phyloP scores from a whole-genome alignment of 2,888 invertebrate genomes.

The Limulus polyphemus region DNA sequence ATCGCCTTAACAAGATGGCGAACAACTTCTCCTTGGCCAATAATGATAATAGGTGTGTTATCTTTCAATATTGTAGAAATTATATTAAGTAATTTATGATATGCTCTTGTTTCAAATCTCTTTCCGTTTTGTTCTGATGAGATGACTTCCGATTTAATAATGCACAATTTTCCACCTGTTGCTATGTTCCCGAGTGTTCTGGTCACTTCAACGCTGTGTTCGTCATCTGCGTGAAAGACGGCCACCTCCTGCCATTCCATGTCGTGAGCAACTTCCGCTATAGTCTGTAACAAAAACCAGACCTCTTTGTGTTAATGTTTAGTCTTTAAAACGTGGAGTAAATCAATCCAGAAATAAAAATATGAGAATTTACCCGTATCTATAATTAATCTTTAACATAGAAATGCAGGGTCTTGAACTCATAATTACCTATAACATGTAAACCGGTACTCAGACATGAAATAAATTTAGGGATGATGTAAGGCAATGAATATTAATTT shows the following conservation, averaged over 20 bases:
- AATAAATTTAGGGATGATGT: no score
- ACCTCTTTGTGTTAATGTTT: no score
- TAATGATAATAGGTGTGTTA: not conserved
- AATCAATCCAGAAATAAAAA: no score
- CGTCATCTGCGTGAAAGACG: not conserved
- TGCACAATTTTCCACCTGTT: not conserved
- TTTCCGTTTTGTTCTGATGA: not conserved
- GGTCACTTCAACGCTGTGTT: not conserved
- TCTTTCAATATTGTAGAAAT: not conserved
- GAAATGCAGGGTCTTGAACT: no score
- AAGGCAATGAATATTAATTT: no score
- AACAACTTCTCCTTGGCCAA: not conserved
- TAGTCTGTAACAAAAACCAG: not conserved
- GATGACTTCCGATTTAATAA: not conserved
- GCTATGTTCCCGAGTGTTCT: not conserved
- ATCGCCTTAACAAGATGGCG: slow-evolving; percentile 5
- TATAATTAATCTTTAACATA: no score
- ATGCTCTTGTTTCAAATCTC: not conserved
- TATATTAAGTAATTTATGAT: not conserved
- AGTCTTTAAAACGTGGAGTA: no score
- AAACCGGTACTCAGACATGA: no score
- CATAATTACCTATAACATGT: no score
- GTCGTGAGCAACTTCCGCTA: not conserved
- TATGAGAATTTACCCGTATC: no score
- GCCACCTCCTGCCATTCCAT: slow-evolving; percentile 3